These are phyloP conservation scores for Brachyistius frenatus DNA, from an alignment of 2,113 vertebrate species.

Conservation along the genomic window DNA sequence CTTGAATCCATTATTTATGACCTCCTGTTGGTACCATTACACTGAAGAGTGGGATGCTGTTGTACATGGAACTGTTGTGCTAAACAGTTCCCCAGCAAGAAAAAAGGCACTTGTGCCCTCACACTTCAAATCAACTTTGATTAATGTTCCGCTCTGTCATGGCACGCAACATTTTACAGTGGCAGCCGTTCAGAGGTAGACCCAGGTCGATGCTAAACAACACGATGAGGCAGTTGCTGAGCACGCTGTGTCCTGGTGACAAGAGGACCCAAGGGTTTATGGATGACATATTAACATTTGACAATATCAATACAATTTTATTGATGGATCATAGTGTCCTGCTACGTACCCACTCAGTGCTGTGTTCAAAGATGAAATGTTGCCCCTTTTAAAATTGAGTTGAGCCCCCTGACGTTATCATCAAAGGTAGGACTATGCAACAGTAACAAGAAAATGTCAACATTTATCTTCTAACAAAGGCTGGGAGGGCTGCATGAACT, in stretches of 20 bases:
- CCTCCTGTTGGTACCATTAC: constrained; percentile 83
- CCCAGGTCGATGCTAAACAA: constrained; percentile 58
- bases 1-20: constrained; percentile 86
- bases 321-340: constrained; percentile 67
- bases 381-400: constrained; percentile 58
- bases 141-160: constrained; percentile 67
- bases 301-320: constrained; percentile 77
- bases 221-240: constrained; percentile 33
- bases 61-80: constrained; percentile 76
- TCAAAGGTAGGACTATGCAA: constrained; percentile 44
- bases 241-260: constrained; percentile 51
- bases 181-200: constrained; percentile 46
- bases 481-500: constrained; percentile 20
- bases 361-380: constrained; percentile 69
- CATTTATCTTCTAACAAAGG: constrained; percentile 54
- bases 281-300: constrained; percentile 78
- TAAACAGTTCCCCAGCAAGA: constrained; percentile 75
- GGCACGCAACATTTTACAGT: constrained; percentile 69
- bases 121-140: constrained; percentile 79
- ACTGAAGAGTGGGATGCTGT: constrained; percentile 69
- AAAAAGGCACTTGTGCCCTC: constrained; percentile 64
- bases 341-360: constrained; percentile 55
- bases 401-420: constrained; percentile 46
- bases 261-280: constrained; percentile 72
- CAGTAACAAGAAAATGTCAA: constrained; percentile 59